A percentile compares a stretch with the other conserved stretches of the same genome.
These are phyloP conservation scores for Melikaiella ostensackeni DNA, from an alignment of 2,888 invertebrate species.

Conservation along the genomic window DNA sequence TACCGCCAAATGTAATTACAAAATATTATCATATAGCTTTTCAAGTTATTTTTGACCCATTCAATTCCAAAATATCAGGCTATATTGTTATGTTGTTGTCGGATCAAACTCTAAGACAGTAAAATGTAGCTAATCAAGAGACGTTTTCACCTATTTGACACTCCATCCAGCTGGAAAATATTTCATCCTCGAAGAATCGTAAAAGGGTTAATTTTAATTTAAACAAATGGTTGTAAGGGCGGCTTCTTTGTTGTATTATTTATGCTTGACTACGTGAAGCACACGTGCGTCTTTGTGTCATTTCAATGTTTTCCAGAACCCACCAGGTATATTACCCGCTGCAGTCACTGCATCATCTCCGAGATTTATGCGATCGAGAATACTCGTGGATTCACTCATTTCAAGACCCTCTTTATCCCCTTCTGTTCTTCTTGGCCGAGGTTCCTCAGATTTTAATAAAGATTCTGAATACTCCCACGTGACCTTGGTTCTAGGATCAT, in stretches of 20 bases:
- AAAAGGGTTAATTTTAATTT: too few relatives aligned
- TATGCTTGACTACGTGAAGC: conserved; percentile 73
- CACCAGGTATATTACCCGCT: conserved; percentile 63
- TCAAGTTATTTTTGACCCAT: too few relatives aligned
- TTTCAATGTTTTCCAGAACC: conserved; percentile 72
- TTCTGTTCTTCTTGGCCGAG: conserved; percentile 10
- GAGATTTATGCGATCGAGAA: conserved; percentile 61
- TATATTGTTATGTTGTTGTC: too few relatives aligned
- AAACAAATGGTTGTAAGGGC: conserved; percentile 76
- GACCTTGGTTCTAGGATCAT: conserved; percentile 29
- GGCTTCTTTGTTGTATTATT: conserved; percentile 77
- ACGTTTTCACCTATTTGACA: too few relatives aligned
- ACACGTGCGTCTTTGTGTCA: conserved; percentile 76
- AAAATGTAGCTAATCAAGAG: too few relatives aligned
- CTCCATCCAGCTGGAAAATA: too few relatives aligned
- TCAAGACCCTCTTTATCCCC: conserved; percentile 18
- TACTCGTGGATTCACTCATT: conserved; percentile 36
- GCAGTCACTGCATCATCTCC: conserved; percentile 25
- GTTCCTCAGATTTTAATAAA: conserved; percentile 31
- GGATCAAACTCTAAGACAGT: too few relatives aligned
- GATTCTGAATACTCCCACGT: conserved; percentile 32
- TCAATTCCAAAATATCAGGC: too few relatives aligned
- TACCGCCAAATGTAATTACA: too few relatives aligned
- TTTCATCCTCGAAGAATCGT: too few relatives aligned
- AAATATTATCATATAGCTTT: too few relatives aligned